phyloP scores from a whole-genome alignment of 2,888 invertebrate genomes.

The Tupiocoris notatus region DNA sequence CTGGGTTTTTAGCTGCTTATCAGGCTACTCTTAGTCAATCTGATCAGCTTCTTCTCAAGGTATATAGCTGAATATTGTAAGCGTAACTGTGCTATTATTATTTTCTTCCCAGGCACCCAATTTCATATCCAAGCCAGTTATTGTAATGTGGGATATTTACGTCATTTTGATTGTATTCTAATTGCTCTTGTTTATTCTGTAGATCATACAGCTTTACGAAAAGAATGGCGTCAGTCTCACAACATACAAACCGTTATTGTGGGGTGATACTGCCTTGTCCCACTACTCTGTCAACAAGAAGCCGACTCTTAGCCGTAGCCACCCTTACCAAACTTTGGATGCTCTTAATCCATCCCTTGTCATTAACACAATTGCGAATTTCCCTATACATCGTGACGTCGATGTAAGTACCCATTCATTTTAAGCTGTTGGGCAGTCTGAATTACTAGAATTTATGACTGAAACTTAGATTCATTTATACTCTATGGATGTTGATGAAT shows the following conservation, averaged over 20 bases:
- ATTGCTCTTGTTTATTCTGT: constrained; percentile 47
- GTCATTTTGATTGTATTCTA: too few relatives aligned
- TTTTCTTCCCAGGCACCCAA: too few relatives aligned
- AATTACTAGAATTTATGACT: too few relatives aligned
- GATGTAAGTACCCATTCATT: constrained; percentile 53
- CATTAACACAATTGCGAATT: constrained; percentile 66
- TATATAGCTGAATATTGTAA: too few relatives aligned
- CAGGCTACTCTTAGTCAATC: constrained; percentile 67
- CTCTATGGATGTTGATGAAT: too few relatives aligned
- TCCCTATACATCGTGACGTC: constrained; percentile 65
- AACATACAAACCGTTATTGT: constrained; percentile 75
- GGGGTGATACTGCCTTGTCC: constrained; percentile 77
- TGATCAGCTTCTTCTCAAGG: constrained; percentile 66
- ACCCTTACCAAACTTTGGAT: constrained; percentile 56
- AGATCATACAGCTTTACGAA: constrained; percentile 69
- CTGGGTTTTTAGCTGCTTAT: constrained; percentile 75
- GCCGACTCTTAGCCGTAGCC: constrained; percentile 49
- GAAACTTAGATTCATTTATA: too few relatives aligned
- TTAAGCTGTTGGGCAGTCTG: too few relatives aligned
- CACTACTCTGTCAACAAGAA: constrained; percentile 65
- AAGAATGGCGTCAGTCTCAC: constrained; percentile 63
- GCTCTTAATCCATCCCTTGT: constrained; percentile 66
- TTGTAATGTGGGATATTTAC: too few relatives aligned
- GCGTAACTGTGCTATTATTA: too few relatives aligned
- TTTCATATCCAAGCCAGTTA: too few relatives aligned